These are phyloP conservation scores for Phlogophora meticulosa DNA, from an alignment of 2,888 invertebrate species.

Conservation along the genomic window DNA sequence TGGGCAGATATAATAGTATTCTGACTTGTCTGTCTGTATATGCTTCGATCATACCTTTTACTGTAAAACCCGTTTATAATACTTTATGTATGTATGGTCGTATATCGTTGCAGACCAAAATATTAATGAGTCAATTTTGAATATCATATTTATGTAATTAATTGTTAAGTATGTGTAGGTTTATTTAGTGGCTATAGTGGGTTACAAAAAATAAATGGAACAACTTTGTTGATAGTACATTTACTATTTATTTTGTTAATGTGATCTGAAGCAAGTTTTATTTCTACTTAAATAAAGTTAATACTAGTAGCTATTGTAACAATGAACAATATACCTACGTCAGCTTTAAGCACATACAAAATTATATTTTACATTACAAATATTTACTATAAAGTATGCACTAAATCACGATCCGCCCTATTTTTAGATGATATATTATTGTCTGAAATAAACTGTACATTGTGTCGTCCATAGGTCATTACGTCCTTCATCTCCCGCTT, in stretches of 20 bases:
- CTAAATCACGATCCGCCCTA: slow-evolving; percentile 87
- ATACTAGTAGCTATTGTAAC: slow-evolving; percentile 64
- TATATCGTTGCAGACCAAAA: slow-evolving; percentile 85
- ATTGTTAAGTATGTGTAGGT: slow-evolving; percentile 83
- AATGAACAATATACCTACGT: slow-evolving; percentile 73
- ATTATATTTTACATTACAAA: slow-evolving; percentile 80
- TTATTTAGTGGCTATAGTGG: slow-evolving; percentile 81
- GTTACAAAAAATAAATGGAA: slow-evolving; percentile 72
- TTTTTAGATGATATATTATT: slow-evolving; percentile 82
- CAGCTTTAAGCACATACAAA: slow-evolving; percentile 84
- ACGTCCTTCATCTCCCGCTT: slow-evolving; percentile 59
- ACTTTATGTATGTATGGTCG: slow-evolving; percentile 71
- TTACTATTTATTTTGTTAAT: slow-evolving; percentile 86
- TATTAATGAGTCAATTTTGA: slow-evolving; percentile 88
- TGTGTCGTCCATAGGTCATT: slow-evolving; percentile 69
- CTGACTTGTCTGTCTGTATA: slow-evolving; percentile 40
- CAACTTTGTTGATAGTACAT: slow-evolving; percentile 81
- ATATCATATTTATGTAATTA: slow-evolving; percentile 81
- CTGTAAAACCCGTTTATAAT: slow-evolving; percentile 58
- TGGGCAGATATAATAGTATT: slow-evolving; percentile 20
- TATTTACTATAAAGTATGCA: slow-evolving; percentile 81
- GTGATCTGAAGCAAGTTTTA: slow-evolving; percentile 86
- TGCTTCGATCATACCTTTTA: slow-evolving; percentile 64
- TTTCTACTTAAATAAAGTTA: slow-evolving; percentile 72
- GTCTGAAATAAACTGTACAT: slow-evolving; percentile 68